Base-by-base conservation (phyloP, 2,888 invertebrate species). In the Acanthosoma haemorrhoidale region DNA sequence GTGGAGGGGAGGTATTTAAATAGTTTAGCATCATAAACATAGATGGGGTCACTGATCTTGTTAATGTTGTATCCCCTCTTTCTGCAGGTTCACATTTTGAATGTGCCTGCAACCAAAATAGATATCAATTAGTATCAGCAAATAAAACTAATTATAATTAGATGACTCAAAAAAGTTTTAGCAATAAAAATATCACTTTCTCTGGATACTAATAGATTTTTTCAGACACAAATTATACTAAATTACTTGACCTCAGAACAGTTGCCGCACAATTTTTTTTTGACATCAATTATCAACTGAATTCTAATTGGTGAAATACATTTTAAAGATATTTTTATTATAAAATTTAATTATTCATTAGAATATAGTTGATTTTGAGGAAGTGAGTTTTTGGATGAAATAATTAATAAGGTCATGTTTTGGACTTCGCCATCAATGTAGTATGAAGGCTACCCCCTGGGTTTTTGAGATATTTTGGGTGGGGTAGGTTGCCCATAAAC, bases 81-180 rank as follows among this genome's bases (percentile, higher is more conserved):
- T 90, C 80, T 95, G 92, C 57, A 98, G 84, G 79, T 95, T 92
- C 43, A 88, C 89, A 82, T 99, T 99, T 99, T 99, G 80, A 93
- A 98, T 21, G 98, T 99, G 90, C 94, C 94, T 93, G 82, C 38
- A 83, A 75, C 0, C 29, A 70, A 36, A 66, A 59, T 25, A n/a
- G n/a, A n/a, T n/a, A n/a, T n/a, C n/a, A n/a, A n/a, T n/a, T 36
- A 36, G 2, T 5, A 11, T 32, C 38, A 9, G 36, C 38, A 32
- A 16, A 9, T 36, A 36, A 36, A 36, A 38, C 38, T 38, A 36
- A 11, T 21, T 16, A 13, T 15, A 16, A 25, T 9, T 11, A 59
- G 16, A 25, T 25, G 59, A n/a, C 8, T 9, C 8, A 36, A 6
- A 36, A 36, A 36, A 36, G 6, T 13, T 9, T 6, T 6, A 36